phyloP scores from a whole-genome alignment of 2,113 vertebrate genomes.

The Calyptommatus sinebrachiatus region DNA sequence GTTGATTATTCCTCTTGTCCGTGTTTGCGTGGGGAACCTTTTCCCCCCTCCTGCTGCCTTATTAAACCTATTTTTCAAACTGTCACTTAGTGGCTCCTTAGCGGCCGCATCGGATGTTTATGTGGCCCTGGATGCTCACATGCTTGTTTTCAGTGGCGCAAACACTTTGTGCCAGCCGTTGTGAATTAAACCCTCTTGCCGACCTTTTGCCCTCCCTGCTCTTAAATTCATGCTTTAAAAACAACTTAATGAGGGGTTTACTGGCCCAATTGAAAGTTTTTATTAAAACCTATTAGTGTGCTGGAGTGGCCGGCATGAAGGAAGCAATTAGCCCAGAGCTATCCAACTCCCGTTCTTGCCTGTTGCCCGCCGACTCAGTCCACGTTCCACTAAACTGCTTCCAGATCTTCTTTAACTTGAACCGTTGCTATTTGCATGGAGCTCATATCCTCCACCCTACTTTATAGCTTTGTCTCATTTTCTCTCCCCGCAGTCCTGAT shows the following conservation, averaged over 20 bases:
- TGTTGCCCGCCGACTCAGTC: slow-evolving; percentile 70
- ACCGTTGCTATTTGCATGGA: slow-evolving; percentile 36
- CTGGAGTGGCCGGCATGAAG: slow-evolving; percentile 76
- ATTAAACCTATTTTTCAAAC: slow-evolving; percentile 76
- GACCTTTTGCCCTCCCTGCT: slow-evolving; percentile 78
- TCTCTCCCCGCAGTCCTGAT: slow-evolving; percentile 21
- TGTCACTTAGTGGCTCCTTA: slow-evolving; percentile 71
- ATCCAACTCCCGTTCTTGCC: slow-evolving; percentile 47
- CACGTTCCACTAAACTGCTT: slow-evolving; percentile 77
- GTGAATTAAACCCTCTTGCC: slow-evolving; percentile 77
- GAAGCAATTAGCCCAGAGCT: slow-evolving; percentile 82
- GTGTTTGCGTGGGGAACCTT: slow-evolving; percentile 55
- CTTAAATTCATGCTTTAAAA: slow-evolving; percentile 89
- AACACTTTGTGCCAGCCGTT: slow-evolving; percentile 76
- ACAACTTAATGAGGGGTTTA: slow-evolving; percentile 91
- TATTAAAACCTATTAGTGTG: slow-evolving; percentile 85
- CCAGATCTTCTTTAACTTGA: slow-evolving; percentile 74
- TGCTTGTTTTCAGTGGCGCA: slow-evolving; percentile 75
- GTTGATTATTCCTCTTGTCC: slow-evolving; percentile 25
- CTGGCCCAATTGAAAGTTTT: slow-evolving; percentile 87
- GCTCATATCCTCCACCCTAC: slow-evolving; percentile 56
- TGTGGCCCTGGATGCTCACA: slow-evolving; percentile 63
- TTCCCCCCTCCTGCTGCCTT: slow-evolving; percentile 58
- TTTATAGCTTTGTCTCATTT: slow-evolving; percentile 49
- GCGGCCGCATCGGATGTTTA: slow-evolving; percentile 71